phyloP scores from a whole-genome alignment of 53 echinoderm and acorn worm species.

The Paracentrotus lividus region DNA sequence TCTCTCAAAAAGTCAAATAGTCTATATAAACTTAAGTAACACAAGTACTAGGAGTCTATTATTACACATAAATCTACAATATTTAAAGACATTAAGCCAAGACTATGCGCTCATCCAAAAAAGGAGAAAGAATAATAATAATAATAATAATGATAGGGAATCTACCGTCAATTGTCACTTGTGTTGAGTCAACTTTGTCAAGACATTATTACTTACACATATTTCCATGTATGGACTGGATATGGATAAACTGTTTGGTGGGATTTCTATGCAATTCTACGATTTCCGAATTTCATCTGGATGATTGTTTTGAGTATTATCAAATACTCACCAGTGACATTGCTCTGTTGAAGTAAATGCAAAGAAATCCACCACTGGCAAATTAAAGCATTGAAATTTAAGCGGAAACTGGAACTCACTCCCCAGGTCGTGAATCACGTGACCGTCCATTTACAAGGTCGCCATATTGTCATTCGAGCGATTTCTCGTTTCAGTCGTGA shows the following conservation, averaged over 20 bases:
- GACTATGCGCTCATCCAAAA: no score
- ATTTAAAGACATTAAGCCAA: no score
- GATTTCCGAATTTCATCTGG: neutral
- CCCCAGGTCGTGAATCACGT: conserved; percentile 82
- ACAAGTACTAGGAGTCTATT: no score
- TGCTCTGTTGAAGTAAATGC: neutral
- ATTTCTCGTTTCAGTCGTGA: conserved; percentile 4
- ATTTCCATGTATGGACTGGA: neutral
- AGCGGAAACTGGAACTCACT: conserved; percentile 48
- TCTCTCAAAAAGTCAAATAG: no score
- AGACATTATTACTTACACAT: neutral
- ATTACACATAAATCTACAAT: no score
- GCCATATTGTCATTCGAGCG: conserved; percentile 80
- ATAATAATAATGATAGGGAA: no score
- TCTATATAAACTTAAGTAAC: no score
- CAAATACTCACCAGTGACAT: neutral
- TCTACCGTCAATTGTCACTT: no score
- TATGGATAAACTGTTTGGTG: neutral
- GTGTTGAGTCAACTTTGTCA: no score
- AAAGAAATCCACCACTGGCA: neutral
- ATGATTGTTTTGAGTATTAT: neutral
- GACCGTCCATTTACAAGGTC: conserved; percentile 85
- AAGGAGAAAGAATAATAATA: no score
- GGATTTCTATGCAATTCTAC: neutral
- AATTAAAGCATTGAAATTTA: neutral